Base-by-base conservation (phyloP, 2,888 invertebrate genomes). In the Auanema sp. region DNA sequence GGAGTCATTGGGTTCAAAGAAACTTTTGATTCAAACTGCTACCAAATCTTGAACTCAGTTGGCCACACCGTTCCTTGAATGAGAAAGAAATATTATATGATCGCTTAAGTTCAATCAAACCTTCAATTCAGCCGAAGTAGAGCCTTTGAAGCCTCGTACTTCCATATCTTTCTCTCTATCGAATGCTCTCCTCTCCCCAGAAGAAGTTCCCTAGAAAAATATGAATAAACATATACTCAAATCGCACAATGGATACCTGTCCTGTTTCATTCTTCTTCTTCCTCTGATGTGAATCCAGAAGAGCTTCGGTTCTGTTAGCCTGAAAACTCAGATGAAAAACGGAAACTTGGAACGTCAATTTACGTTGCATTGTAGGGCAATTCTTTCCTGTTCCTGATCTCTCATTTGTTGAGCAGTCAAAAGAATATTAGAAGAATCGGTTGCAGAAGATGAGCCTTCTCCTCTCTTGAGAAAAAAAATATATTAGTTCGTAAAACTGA, bases 81-180 rank as follows among this genome's bases (percentile, higher is more conserved):
- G 33, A 33, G 8, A 33, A 33, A 8, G 33, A 33, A 8, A 33
- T 33, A 23, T 52, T 5, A 52, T 14, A 16, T 52, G 5, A 8
- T 52, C 3, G 23, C 21, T 47, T 18, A 3, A 3, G 10, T 5
- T 10, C 5, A 25, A 24, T 11, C 8, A 55, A 14, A 59, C 60
- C 57, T 63, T 63, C 1, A 63, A 58, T 24, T 63, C 63, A 10
- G 33, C 44, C 14, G 58, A 24, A 11, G 63, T 33, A n/a, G 63
- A 42, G 25, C 53, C 52, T 49, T 68, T 71, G 50, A 72, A 57
- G n/a, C 66, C 68, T 6, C 66, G 64, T 11, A 76, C 76, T 62
- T 74, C 74, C 70, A 77, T 76, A 52, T 77, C 77, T 47, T 65
- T 72, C 23, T 77, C 77, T 10, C 77, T 69, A 58, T 77, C 73